A percentile compares a stretch with the other conserved stretches of the same genome.
Evolutionary conservation across 1,140 invertebrate genomes (phyloP).

Genomic region (Eueides isabella): DNA sequence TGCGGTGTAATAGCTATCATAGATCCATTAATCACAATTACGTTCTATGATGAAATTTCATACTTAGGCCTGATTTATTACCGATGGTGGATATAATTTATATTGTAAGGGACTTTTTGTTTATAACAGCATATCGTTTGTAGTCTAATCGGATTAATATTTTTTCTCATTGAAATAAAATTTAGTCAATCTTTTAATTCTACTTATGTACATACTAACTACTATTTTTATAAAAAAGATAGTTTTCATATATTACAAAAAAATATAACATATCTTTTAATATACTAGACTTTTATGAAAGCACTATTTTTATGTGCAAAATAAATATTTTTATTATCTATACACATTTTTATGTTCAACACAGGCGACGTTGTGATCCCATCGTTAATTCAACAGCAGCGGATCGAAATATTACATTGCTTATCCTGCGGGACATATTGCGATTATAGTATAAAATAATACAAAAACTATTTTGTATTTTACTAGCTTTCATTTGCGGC

Average conservation of each 20-base stretch:
- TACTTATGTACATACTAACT: no score
- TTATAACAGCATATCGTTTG: background rate
- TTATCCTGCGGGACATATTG: background rate
- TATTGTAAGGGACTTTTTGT: background rate
- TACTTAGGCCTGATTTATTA: slow-evolving; percentile 11
- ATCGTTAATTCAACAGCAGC: background rate
- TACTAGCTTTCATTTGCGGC: no score
- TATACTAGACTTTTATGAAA: background rate
- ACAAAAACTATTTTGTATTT: no score
- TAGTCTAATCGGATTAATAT: background rate
- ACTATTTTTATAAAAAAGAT: no score
- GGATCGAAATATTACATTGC: background rate
- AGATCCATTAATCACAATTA: slow-evolving; percentile 9
- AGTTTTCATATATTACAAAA: background rate
- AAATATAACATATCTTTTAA: background rate
- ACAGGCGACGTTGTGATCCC: background rate
- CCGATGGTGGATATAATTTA: background rate
- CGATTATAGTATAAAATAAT: background rate
- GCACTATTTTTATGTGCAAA: background rate
- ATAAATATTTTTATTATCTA: background rate
- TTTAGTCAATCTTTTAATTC: no score
- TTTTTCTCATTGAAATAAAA: no score
- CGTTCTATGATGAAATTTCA: slow-evolving; percentile 12
- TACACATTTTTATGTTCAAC: background rate
- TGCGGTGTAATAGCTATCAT: background rate